Conservation (phyloP, 2,888 invertebrate genomes). For the Listrodromus nycthemerus region DNA sequence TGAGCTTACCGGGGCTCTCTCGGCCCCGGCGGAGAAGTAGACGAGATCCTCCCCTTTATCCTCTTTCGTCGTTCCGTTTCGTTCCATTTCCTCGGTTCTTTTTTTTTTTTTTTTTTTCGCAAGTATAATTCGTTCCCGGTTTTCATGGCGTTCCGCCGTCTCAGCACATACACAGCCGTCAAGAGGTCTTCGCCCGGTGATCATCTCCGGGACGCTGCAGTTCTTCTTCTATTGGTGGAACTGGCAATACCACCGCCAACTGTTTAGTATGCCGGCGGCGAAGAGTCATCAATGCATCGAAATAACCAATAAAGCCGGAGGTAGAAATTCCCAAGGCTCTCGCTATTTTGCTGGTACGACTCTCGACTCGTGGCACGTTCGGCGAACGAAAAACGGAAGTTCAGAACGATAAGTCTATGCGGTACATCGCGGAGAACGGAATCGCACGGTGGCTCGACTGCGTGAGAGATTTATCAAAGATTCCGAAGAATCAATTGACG, state of each 20-base stretch:
- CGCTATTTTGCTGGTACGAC: slow-evolving; percentile 5
- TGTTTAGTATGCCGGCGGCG: slow-evolving; percentile 71
- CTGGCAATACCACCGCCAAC: slow-evolving; percentile 42
- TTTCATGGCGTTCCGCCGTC: slow-evolving; percentile 53
- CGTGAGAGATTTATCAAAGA: slow-evolving; percentile 11
- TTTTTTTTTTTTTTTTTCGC: slow-evolving; percentile 27
- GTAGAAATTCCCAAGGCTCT: slow-evolving; percentile 19
- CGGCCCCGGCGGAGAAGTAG: background rate
- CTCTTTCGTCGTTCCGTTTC: background rate
- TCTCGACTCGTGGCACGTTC: slow-evolving; percentile 12
- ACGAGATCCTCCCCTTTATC: background rate
- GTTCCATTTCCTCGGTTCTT: background rate
- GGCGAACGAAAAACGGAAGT: slow-evolving; percentile 46
- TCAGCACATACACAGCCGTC: slow-evolving; percentile 57
- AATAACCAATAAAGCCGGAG: slow-evolving; percentile 74
- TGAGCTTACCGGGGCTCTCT: background rate
- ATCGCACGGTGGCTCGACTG: background rate
- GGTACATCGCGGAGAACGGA: background rate
- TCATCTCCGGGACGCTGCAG: slow-evolving; percentile 36
- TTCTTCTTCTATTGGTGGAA: slow-evolving; percentile 6
- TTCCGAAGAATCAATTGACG: background rate
- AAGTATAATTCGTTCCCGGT: slow-evolving; percentile 57
- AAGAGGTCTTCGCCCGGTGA: slow-evolving; percentile 38
- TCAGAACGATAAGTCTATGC: slow-evolving; percentile 38
- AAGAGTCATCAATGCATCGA: slow-evolving; percentile 73